These are phyloP conservation scores for Stenchaetothrips biformis DNA, from an alignment of 2,888 invertebrate species.

Conservation along the genomic window DNA sequence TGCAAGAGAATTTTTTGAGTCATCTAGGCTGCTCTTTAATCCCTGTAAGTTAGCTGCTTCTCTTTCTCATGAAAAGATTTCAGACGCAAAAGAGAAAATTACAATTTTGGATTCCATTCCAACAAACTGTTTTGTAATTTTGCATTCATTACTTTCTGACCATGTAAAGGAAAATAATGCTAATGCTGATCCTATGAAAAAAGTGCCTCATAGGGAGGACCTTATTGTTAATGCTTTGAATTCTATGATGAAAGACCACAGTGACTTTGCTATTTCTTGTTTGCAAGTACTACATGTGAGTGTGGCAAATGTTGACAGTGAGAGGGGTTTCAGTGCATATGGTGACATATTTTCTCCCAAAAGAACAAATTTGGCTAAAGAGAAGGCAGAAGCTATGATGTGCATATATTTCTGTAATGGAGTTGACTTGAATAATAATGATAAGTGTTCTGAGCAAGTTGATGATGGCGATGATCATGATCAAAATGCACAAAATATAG, in stretches of 20 bases:
- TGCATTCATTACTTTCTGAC: not conserved
- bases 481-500: not conserved
- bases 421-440: not conserved
- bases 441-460: not conserved
- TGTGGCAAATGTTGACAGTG: not conserved
- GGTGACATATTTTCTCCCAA: not conserved
- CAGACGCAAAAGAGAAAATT: not conserved
- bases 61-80: not conserved
- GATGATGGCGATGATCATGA: not conserved
- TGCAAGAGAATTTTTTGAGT: not conserved
- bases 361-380: not conserved
- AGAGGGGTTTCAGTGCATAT: not conserved
- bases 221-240: not conserved
- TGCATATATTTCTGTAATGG: not conserved
- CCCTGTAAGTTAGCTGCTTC: not conserved
- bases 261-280: not conserved
- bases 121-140: not conserved
- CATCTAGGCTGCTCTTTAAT: not conserved
- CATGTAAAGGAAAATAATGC: not conserved
- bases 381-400: not conserved
- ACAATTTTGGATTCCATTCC: not conserved
- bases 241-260: not conserved
- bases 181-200: not conserved
- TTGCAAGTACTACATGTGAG: not conserved
- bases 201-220: not conserved